Percentiles rank a stretch among this genome's conserved stretches.
phyloP scores from a whole-genome alignment of 2,888 invertebrate species.

The Apeira syringaria region DNA sequence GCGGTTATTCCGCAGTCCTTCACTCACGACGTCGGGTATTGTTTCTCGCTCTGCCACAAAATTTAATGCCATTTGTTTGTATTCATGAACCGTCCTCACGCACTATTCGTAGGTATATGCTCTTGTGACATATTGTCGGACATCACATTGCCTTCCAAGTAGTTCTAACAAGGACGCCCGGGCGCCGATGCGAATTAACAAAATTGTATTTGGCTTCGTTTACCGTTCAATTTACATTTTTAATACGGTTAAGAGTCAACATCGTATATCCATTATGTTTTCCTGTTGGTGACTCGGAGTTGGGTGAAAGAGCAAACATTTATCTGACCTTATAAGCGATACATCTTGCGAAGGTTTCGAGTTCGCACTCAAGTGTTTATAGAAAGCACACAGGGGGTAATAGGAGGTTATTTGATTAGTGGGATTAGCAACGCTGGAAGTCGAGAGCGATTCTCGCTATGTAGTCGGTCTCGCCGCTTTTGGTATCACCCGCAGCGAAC shows the following conservation, averaged over 20 bases:
- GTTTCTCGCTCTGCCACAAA: slow-evolving; percentile 53
- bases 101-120: slow-evolving; percentile 50
- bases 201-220: slow-evolving; percentile 2
- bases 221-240: not conserved
- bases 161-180: slow-evolving; percentile 53
- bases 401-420: not conserved
- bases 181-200: slow-evolving; percentile 26
- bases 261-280: not conserved
- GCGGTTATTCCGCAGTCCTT: slow-evolving; percentile 58
- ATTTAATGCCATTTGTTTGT: slow-evolving; percentile 70
- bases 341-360: not conserved
- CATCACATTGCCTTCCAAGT: slow-evolving; percentile 58
- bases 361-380: not conserved
- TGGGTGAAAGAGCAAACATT: too few species aligned
- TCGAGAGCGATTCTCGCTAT: not conserved
- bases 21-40: slow-evolving; percentile 36
- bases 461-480: not conserved
- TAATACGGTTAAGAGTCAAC: not conserved
- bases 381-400: not conserved
- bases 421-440: not conserved
- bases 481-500: too few species aligned
- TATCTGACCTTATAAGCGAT: not conserved
- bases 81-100: slow-evolving; percentile 65
- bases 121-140: slow-evolving; percentile 60
- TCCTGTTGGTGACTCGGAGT: not conserved